A percentile compares a stretch with the other conserved stretches of the same genome.
Conservation (phyloP, 2,797 vertebrate species). For the Falco naumanni region DNA sequence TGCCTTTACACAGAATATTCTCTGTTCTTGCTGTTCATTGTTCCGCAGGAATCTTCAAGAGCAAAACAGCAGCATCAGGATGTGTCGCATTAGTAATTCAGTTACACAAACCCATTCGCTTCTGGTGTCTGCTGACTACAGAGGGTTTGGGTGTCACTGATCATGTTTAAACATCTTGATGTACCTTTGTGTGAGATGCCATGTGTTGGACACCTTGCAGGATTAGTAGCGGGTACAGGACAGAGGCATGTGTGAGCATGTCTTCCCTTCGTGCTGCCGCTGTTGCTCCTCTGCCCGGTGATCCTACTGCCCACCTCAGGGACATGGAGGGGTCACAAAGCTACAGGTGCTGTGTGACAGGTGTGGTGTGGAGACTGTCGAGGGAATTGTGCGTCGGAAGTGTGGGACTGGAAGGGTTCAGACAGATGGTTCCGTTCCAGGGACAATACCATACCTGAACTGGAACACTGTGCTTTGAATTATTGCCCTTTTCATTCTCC, state of each 20-base stretch:
- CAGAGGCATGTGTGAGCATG: neutral
- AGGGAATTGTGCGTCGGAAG: neutral
- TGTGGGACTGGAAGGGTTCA: fast-evolving
- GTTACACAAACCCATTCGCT: neutral
- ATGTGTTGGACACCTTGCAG: fast-evolving
- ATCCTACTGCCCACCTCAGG: neutral
- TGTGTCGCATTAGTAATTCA: fast-evolving
- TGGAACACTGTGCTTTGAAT: neutral
- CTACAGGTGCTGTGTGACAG: neutral
- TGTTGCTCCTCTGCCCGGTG: neutral
- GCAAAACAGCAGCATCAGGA: neutral
- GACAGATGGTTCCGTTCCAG: fast-evolving
- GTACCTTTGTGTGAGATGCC: neutral
- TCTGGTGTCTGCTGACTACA: neutral
- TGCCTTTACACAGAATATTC: neutral
- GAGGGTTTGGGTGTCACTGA: neutral
- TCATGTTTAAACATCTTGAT: fast-evolving
- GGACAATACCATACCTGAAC: neutral
- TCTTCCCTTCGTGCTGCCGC: neutral
- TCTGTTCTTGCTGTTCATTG: neutral
- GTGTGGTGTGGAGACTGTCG: fast-evolving
- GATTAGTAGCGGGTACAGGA: fast-evolving
- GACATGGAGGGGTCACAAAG: fast-evolving
- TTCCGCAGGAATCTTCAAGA: neutral
- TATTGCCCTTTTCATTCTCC: neutral